These are phyloP conservation scores for Caranx ignobilis DNA, from an alignment of 2,113 vertebrate genomes.

Conservation along the genomic window DNA sequence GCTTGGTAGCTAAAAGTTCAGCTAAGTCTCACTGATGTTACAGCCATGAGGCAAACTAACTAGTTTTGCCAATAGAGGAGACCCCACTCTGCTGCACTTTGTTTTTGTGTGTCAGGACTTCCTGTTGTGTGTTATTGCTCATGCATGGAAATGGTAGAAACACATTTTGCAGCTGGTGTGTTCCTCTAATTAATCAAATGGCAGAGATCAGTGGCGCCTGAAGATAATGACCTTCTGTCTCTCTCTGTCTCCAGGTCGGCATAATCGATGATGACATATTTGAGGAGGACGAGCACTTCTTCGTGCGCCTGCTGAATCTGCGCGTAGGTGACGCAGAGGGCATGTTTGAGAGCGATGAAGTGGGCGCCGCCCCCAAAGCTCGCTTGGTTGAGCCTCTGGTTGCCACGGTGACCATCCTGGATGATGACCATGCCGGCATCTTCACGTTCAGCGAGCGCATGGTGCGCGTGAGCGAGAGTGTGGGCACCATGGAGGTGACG, in stretches of 20 bases:
- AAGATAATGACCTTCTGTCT: not conserved
- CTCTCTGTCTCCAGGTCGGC: constrained; percentile 82
- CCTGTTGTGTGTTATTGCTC: not conserved
- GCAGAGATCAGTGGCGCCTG: too few relatives aligned
- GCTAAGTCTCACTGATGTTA: too few relatives aligned
- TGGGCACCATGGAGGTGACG: constrained; percentile 93
- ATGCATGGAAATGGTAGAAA: not conserved
- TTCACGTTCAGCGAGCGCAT: constrained; percentile 92
- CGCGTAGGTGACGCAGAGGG: constrained; percentile 93
- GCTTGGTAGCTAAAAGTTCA: too few relatives aligned
- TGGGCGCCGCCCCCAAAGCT: constrained; percentile 86
- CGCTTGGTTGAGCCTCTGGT: constrained; percentile 89
- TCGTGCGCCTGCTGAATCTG: constrained; percentile 94
- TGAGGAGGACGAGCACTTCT: constrained; percentile 98
- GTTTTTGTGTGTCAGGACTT: not conserved
- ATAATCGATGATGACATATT: constrained; percentile 99
- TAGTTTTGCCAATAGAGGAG: too few relatives aligned
- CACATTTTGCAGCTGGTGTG: not conserved
- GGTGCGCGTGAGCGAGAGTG: constrained; percentile 92
- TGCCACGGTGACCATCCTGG: constrained; percentile 95
- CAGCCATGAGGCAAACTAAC: too few relatives aligned
- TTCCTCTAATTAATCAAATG: too few relatives aligned
- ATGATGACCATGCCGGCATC: constrained; percentile 97
- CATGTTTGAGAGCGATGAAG: constrained; percentile 93
- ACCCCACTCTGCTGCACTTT: too few relatives aligned